A percentile compares a stretch with the other conserved stretches of the same genome.
Conservation (phyloP, 2,888 invertebrate genomes). For the Hartigia nigra region DNA sequence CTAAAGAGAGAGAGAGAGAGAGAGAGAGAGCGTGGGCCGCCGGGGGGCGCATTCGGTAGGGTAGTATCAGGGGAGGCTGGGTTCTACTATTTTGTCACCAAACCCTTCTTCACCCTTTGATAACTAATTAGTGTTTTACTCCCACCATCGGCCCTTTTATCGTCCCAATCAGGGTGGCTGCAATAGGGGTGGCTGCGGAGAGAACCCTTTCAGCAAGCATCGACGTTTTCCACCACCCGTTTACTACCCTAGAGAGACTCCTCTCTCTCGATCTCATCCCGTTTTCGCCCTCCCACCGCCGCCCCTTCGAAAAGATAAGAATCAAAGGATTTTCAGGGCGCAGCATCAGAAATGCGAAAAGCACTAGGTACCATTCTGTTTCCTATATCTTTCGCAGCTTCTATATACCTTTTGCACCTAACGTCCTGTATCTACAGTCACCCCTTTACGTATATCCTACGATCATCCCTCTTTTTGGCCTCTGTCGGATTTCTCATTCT, state of each 20-base stretch:
- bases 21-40: slow-evolving; percentile 16
- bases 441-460: neutral
- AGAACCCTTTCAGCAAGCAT: slow-evolving; percentile 55
- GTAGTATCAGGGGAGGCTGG: slow-evolving; percentile 31
- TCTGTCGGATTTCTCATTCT: neutral
- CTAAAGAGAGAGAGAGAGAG: slow-evolving; percentile 36
- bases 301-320: slow-evolving; percentile 58
- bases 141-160: slow-evolving; percentile 54
- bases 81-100: slow-evolving; percentile 64
- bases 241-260: neutral
- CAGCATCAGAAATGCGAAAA: slow-evolving; percentile 58
- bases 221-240: slow-evolving; percentile 47
- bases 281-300: too few relatives aligned
- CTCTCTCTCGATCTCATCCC: neutral
- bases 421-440: neutral
- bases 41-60: slow-evolving; percentile 16
- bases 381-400: neutral
- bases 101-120: slow-evolving; percentile 69
- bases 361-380: slow-evolving; percentile 12
- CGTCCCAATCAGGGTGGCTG: slow-evolving; percentile 59
- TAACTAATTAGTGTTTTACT: slow-evolving; percentile 72
- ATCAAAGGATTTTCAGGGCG: slow-evolving; percentile 63
- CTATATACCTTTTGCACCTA: neutral
- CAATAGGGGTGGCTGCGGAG: slow-evolving; percentile 31
- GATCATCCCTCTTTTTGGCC: neutral